Percentiles rank a stretch among this genome's conserved stretches.
Evolutionary conservation across 2,113 vertebrate genomes (phyloP).

Genomic region (Athene noctua): DNA sequence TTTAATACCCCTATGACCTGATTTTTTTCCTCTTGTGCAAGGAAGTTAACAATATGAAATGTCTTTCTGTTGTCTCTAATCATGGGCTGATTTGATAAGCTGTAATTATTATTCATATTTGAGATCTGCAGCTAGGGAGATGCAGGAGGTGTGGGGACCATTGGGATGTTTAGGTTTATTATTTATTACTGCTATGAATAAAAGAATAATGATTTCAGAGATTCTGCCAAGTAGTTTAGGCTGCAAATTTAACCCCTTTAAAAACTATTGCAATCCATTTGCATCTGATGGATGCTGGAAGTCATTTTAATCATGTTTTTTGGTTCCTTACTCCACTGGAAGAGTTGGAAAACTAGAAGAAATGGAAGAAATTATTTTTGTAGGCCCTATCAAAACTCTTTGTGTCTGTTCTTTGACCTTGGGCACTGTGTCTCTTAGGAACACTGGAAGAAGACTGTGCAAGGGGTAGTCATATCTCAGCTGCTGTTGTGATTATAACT

Average conservation of each 20-base stretch:
- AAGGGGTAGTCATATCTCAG: not conserved
- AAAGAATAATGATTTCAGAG: slow-evolving; percentile 34
- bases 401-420: not conserved
- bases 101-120: slow-evolving; percentile 20
- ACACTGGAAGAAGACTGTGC: not conserved
- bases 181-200: slow-evolving; percentile 19
- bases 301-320: not conserved
- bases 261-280: not conserved
- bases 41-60: slow-evolving; percentile 41
- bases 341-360: not conserved
- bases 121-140: not conserved
- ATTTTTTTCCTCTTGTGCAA: slow-evolving; percentile 11
- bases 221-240: not conserved
- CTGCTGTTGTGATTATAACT: not conserved
- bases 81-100: slow-evolving; percentile 4
- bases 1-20: slow-evolving; percentile 12
- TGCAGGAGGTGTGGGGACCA: not conserved
- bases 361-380: not conserved
- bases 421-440: not conserved
- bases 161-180: not conserved
- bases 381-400: not conserved
- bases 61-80: slow-evolving; percentile 33
- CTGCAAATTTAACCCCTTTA: slow-evolving; percentile 36
- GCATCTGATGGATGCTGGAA: not conserved
- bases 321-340: not conserved